Evolutionary conservation across 2,797 vertebrate species (phyloP).

Genomic region (Agapornis canus): DNA sequence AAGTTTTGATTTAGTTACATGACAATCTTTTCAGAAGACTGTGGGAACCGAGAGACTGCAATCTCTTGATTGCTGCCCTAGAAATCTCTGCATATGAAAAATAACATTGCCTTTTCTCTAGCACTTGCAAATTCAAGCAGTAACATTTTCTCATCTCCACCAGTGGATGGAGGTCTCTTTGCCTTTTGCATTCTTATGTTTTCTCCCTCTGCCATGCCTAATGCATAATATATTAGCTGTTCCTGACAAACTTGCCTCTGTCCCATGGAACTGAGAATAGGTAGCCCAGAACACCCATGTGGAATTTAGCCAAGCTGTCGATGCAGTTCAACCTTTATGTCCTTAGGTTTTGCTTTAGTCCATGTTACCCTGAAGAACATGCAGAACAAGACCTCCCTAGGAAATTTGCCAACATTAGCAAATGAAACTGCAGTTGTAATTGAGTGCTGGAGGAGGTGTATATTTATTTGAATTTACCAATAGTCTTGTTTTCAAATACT

Average conservation of each 20-base stretch:
- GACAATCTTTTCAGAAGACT: not conserved
- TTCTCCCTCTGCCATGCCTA: not conserved
- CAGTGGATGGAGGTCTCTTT: not conserved
- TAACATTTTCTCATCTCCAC: rapidly evolving
- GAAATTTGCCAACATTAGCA: not conserved
- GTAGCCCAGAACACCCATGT: not conserved
- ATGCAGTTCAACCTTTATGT: not conserved
- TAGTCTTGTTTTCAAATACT: not conserved
- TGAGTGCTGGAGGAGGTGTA: not conserved
- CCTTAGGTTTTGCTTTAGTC: not conserved
- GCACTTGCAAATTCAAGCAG: not conserved
- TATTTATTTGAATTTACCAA: not conserved
- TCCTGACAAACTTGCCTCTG: not conserved
- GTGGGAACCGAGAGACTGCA: not conserved
- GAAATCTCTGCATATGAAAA: not conserved
- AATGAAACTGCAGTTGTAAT: not conserved
- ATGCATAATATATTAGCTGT: not conserved
- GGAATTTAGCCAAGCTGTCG: not conserved
- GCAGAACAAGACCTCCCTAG: not conserved
- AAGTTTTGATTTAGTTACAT: not conserved
- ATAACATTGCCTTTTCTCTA: not conserved
- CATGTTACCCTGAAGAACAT: not conserved
- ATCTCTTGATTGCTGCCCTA: not conserved
- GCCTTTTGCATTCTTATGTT: not conserved
- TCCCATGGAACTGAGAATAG: not conserved